Evolutionary conservation across 1,140 invertebrate genomes (phyloP).

Genomic region (Caenorhabditis tropicalis): DNA sequence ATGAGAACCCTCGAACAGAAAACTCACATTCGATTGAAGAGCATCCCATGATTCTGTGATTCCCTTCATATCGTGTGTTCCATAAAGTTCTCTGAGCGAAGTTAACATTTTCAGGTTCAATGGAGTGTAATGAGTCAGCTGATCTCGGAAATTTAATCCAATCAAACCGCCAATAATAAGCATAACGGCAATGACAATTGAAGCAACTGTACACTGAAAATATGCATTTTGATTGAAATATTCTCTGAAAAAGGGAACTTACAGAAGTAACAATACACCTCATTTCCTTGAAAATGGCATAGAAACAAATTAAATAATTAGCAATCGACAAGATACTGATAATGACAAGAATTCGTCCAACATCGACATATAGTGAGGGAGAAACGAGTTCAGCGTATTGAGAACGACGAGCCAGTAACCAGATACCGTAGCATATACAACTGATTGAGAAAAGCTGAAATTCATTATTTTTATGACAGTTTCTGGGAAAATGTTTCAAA

Average conservation of each 20-base stretch:
- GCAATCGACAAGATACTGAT: conserved; percentile 63
- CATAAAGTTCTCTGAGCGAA: conserved; percentile 68
- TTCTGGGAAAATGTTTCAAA: background rate
- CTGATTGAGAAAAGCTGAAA: conserved; percentile 63
- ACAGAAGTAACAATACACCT: conserved; percentile 70
- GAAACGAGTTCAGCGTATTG: conserved; percentile 69
- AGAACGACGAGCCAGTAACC: conserved; percentile 64
- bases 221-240: conserved; percentile 1
- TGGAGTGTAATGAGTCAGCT: conserved; percentile 66
- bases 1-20: background rate
- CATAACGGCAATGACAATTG: conserved; percentile 69
- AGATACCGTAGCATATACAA: conserved; percentile 66
- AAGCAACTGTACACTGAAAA: conserved; percentile 68
- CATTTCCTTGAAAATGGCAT: conserved; percentile 65
- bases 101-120: conserved; percentile 71
- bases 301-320: conserved; percentile 64
- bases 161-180: conserved; percentile 70
- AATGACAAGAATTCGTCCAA: conserved; percentile 64
- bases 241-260: conserved; percentile 5
- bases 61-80: conserved; percentile 62
- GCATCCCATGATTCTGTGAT: conserved; percentile 69
- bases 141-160: conserved; percentile 69
- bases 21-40: conserved; percentile 64
- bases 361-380: conserved; percentile 70
- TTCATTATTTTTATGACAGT: background rate